A percentile compares a stretch with the other conserved stretches of the same genome.
phyloP scores from a whole-genome alignment of 1,140 invertebrate genomes.

The Acromyrmex charruanus region DNA sequence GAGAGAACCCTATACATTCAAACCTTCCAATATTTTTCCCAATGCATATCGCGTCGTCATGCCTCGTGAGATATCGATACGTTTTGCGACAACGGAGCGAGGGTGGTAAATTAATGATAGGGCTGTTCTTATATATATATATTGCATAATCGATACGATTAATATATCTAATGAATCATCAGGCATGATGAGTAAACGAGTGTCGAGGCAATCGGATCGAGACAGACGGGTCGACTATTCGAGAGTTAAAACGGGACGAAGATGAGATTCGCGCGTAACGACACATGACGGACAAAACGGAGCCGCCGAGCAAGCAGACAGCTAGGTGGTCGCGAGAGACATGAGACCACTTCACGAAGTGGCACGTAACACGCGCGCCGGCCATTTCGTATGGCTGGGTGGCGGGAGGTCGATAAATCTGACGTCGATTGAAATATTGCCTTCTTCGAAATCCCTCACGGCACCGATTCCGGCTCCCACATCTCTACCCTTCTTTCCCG shows the following conservation, averaged over 20 bases:
- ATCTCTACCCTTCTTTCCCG: constrained; percentile 27
- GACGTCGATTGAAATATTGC: constrained; percentile 77
- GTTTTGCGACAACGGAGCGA: neutral
- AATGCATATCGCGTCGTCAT: neutral
- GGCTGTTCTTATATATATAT: neutral
- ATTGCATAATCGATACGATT: neutral
- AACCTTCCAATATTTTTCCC: constrained; percentile 23
- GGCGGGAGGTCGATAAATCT: constrained; percentile 73
- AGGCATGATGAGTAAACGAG: neutral
- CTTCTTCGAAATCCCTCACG: constrained; percentile 75
- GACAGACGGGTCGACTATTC: neutral
- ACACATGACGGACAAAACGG: constrained; percentile 42
- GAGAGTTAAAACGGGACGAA: constrained; percentile 13
- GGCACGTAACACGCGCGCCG: constrained; percentile 72
- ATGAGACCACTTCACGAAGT: constrained; percentile 67
- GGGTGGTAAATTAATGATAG: neutral
- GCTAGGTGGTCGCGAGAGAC: constrained; percentile 41
- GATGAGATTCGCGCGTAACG: constrained; percentile 50
- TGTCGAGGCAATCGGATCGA: neutral
- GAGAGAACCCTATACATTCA: neutral
- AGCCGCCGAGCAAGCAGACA: constrained; percentile 35
- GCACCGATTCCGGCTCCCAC: constrained; percentile 67
- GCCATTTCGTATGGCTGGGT: constrained; percentile 71
- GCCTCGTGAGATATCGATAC: neutral
- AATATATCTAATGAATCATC: neutral